These are phyloP conservation scores for Hemaris fuciformis DNA, from an alignment of 2,888 invertebrate genomes.

Conservation along the genomic window DNA sequence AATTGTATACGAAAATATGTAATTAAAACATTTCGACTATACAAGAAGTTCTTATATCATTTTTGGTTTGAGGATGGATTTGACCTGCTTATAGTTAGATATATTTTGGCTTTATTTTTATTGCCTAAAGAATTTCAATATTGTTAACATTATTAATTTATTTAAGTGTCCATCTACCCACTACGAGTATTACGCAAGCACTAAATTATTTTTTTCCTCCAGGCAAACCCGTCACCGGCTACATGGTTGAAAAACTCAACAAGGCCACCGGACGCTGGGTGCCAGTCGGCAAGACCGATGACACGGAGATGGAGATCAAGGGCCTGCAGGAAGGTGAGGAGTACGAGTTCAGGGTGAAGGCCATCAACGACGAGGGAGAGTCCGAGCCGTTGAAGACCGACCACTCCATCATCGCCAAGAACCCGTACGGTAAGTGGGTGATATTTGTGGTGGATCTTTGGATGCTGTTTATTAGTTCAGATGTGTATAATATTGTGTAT, in stretches of 20 bases:
- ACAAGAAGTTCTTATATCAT: too few species aligned
- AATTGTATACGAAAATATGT: too few species aligned
- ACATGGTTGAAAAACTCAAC: slow-evolving; percentile 96
- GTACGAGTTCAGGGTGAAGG: slow-evolving; percentile 96
- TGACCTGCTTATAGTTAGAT: too few species aligned
- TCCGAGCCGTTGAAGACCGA: slow-evolving; percentile 97
- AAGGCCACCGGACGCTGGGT: slow-evolving; percentile 95
- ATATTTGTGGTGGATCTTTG: too few species aligned
- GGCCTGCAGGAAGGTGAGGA: slow-evolving; percentile 94
- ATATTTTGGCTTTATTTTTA: background rate
- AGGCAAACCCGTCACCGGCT: slow-evolving; percentile 92
- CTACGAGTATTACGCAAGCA: background rate
- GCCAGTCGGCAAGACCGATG: slow-evolving; percentile 93
- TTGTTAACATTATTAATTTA: too few species aligned
- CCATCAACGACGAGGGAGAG: slow-evolving; percentile 97
- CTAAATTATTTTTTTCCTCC: slow-evolving; percentile 2
- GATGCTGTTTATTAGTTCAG: too few species aligned
- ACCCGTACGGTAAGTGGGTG: slow-evolving; percentile 93
- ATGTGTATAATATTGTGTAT: too few species aligned
- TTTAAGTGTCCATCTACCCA: background rate
- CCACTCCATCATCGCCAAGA: slow-evolving; percentile 93
- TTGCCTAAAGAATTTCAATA: too few species aligned
- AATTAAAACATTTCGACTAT: too few species aligned
- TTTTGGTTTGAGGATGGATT: too few species aligned
- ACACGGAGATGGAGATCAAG: slow-evolving; percentile 90